A percentile compares a stretch with the other conserved stretches of the same genome.
phyloP scores from a whole-genome alignment of 1,140 invertebrate species.

The Drosophila nannoptera region DNA sequence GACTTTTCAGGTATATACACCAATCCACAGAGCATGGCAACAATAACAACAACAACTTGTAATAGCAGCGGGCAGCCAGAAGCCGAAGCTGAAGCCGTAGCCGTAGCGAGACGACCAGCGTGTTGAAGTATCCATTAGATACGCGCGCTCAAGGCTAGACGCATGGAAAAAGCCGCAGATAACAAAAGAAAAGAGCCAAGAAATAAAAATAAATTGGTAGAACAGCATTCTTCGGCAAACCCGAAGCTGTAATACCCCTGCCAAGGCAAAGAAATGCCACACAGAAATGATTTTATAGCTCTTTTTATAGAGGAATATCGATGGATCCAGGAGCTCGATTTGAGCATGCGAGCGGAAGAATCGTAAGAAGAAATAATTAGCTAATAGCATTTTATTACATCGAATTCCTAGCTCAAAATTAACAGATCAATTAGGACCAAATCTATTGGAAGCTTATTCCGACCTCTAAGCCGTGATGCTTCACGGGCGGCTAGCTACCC shows the following conservation, averaged over 20 bases:
- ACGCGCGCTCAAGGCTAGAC: slow-evolving; percentile 64
- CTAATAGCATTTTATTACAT: no score
- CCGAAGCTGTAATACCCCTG: neutral
- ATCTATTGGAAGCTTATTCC: no score
- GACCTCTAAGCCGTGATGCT: no score
- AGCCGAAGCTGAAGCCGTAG: slow-evolving; percentile 18
- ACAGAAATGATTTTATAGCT: neutral
- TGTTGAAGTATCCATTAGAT: slow-evolving; percentile 74
- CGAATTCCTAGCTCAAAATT: no score
- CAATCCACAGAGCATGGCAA: slow-evolving; percentile 8
- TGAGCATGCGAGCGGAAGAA: no score
- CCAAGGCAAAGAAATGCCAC: neutral
- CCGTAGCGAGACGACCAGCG: slow-evolving; percentile 30
- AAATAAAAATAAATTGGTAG: slow-evolving; percentile 10
- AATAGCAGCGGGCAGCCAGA: slow-evolving; percentile 44
- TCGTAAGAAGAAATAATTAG: no score
- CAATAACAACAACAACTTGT: slow-evolving; percentile 18
- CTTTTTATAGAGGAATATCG: neutral
- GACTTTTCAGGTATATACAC: slow-evolving; percentile 28
- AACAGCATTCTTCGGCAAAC: neutral
- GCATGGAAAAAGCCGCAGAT: slow-evolving; percentile 41
- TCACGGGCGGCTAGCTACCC: no score
- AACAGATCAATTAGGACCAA: no score
- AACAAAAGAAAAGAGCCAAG: slow-evolving; percentile 21
- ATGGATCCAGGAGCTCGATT: neutral